These are phyloP conservation scores for Orthosia incerta DNA, from an alignment of 2,888 invertebrate species.

Conservation along the genomic window DNA sequence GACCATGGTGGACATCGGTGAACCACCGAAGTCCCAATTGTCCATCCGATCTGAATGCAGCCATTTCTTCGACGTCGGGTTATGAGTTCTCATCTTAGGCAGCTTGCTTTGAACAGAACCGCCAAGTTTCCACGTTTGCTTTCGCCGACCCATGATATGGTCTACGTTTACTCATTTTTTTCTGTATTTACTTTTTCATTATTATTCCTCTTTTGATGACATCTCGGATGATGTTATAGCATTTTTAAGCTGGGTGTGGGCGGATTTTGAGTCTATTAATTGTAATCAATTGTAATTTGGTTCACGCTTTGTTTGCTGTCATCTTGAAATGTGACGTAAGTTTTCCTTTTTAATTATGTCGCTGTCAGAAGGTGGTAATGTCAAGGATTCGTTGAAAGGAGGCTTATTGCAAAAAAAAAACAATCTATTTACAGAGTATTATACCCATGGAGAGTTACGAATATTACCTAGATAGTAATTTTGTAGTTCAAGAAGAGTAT, in stretches of 20 bases:
- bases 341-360: slow-evolving; percentile 20
- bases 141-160: not conserved
- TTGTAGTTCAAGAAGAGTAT: no score
- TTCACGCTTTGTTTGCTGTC: slow-evolving; percentile 19
- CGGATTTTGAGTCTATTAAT: slow-evolving; percentile 15
- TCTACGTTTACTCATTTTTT: slow-evolving; percentile 28
- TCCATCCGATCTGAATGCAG: not conserved
- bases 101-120: no score
- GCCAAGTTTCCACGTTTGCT: not conserved
- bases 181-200: not conserved
- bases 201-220: not conserved
- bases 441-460: no score
- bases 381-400: slow-evolving; percentile 12
- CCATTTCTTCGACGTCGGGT: slow-evolving; percentile 17
- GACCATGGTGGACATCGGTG: slow-evolving; percentile 58
- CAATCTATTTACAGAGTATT: not conserved
- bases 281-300: slow-evolving; percentile 22
- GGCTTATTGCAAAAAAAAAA: not conserved
- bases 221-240: not conserved
- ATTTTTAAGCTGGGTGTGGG: not conserved
- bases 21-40: not conserved
- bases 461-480: no score
- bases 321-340: slow-evolving; percentile 31
- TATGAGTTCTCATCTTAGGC: not conserved
- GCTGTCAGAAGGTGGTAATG: not conserved